Conservation (phyloP, 2,797 vertebrate species). For the Epinephelus awoara region DNA sequence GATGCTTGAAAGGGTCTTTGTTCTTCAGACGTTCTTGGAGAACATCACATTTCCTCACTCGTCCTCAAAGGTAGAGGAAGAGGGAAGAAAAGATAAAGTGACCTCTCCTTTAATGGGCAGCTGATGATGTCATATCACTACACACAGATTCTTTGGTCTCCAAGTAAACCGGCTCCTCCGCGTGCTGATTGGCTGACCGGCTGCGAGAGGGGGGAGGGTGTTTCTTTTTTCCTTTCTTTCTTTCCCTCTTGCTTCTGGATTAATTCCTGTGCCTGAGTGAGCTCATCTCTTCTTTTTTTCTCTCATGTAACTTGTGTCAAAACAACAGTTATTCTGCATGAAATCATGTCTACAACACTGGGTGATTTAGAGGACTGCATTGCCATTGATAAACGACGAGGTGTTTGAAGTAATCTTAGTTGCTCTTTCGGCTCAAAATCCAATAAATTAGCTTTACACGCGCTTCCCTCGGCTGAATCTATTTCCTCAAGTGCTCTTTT, state of each 20-base stretch:
- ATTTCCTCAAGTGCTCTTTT: conserved; percentile 44
- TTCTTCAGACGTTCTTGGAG: conserved; percentile 54
- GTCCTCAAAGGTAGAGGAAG: conserved; percentile 51
- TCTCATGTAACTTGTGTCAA: conserved; percentile 62
- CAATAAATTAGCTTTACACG: conserved; percentile 34
- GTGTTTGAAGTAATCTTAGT: conserved; percentile 50
- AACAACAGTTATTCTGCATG: conserved; percentile 56
- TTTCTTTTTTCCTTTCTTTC: conserved; percentile 31
- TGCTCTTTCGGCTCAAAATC: conserved; percentile 36
- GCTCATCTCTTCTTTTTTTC: conserved; percentile 66
- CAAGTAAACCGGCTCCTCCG: conserved; percentile 80
- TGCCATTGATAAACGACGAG: conserved; percentile 30
- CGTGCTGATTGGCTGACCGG: conserved; percentile 79
- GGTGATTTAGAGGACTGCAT: conserved; percentile 9
- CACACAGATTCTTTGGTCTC: conserved; percentile 85
- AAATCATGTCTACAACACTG: conserved; percentile 18
- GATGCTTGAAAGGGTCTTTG: conserved; percentile 61
- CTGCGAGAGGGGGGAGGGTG: conserved; percentile 68
- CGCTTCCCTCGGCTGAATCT: conserved; percentile 29
- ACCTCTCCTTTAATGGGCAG: conserved; percentile 85
- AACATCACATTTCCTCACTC: conserved; percentile 64
- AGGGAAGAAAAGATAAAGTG: conserved; percentile 61
- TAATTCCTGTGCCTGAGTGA: conserved; percentile 79
- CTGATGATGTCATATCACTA: conserved; percentile 87
- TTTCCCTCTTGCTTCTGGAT: conserved; percentile 75